Evolutionary conservation across 2,113 vertebrate species (phyloP), one percentile per base, ranked within the genome.

Genomic region (Rhinoderma darwinii): DNA sequence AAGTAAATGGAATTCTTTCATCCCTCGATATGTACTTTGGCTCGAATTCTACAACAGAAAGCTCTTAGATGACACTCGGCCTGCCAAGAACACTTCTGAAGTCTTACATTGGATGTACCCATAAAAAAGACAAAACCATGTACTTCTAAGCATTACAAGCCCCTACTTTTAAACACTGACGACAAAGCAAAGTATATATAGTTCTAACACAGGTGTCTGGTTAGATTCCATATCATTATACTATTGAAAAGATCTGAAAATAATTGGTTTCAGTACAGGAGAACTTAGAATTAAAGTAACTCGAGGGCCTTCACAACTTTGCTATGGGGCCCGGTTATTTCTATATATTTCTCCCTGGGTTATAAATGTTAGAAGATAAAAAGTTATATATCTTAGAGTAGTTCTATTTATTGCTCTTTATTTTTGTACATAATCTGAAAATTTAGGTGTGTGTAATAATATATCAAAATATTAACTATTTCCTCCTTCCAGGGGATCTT

Each of bases 1-100:
- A 77, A 37, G 30, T 47, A 30, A 50, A 74, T 76, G 41, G 41
- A 30, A 51, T 51, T 70, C 44, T 50, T 77, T 77, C 47, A 50
- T 50, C 74, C 43, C 44, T 50, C 27, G 15, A 50, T 32, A 50
- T 32, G 18, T 77, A 27, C 10, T 77, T 50, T 30, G 30, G 44
- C 5, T 50, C 20, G 75, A 51, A 20, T 51, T 51, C 44, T 77
- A 14, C 2, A 77, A 51, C 27, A 77, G 47, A 77, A 50, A 77
- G 12, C 74, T 51, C n/a, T 32, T 77, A 50, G 74, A 30, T 51
- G 43, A 75, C 41, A 51, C 44, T 32, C 0, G 15, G 74, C 74
- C 72, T 27, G 73, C n/a, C 43, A 27, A 18, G 44, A 44, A 76
- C n/a, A 77, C n/a, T 18, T 50, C n/a, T 50, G 44, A 77, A 27